Evolutionary conservation across 2,888 invertebrate species (phyloP).

Genomic region (Leuctra nigra): DNA sequence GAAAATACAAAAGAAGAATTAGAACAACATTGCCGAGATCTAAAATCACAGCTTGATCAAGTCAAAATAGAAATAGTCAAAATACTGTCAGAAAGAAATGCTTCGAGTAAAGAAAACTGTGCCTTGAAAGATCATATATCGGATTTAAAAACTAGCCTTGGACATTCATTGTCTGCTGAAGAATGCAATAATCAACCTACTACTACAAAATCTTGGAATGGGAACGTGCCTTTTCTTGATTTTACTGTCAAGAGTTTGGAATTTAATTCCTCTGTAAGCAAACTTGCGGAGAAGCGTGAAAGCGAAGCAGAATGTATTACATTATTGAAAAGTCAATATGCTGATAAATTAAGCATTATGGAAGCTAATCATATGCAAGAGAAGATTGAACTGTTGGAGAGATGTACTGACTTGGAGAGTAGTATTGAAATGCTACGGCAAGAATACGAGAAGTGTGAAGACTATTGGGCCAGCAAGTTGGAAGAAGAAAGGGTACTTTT

Average conservation of each 20-base stretch:
- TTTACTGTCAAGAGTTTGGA: neutral
- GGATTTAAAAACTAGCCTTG: constrained; percentile 23
- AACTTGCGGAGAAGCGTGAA: neutral
- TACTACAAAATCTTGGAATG: no score
- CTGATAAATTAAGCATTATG: neutral
- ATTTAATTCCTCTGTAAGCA: neutral
- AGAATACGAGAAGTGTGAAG: constrained; percentile 80
- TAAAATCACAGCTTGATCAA: constrained; percentile 33
- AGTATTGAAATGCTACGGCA: constrained; percentile 66
- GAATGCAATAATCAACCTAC: neutral
- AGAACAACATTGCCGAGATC: constrained; percentile 32
- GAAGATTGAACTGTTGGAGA: constrained; percentile 42
- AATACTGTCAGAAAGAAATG: constrained; percentile 35
- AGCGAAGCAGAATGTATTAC: neutral
- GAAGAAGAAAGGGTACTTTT: constrained; percentile 69
- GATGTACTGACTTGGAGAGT: constrained; percentile 60
- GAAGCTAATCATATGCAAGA: constrained; percentile 39
- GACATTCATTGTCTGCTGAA: neutral
- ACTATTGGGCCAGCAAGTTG: constrained; percentile 76
- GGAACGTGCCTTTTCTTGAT: no score
- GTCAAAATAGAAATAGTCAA: constrained; percentile 35
- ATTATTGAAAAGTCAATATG: neutral
- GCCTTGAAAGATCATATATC: constrained; percentile 34
- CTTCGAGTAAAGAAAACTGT: constrained; percentile 37
- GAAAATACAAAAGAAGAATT: constrained; percentile 26